Percentiles rank a stretch among this genome's conserved stretches.
phyloP scores from a whole-genome alignment of 2,113 vertebrate species.

The Cervus canadensis region DNA sequence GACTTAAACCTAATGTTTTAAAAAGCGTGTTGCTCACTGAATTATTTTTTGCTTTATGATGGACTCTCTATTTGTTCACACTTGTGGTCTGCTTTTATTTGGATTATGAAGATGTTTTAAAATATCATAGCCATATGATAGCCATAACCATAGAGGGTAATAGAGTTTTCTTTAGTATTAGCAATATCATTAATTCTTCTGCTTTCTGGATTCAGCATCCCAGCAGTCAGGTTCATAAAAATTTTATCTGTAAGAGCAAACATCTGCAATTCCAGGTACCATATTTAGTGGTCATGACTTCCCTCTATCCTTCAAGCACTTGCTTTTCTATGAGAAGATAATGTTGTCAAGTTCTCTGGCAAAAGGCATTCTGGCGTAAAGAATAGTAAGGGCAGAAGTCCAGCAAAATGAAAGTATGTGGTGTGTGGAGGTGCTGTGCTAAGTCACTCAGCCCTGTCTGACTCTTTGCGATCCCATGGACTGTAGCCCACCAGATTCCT shows the following conservation, averaged over 20 bases:
- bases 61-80: background rate
- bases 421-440: background rate
- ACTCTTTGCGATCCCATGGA: background rate
- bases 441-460: background rate
- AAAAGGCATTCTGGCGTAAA: background rate
- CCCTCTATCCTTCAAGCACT: background rate
- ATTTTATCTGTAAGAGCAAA: background rate
- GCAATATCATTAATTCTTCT: background rate
- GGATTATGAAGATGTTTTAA: background rate
- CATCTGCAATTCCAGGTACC: background rate
- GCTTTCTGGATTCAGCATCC: background rate
- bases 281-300: background rate
- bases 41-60: background rate
- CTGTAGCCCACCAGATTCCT: background rate
- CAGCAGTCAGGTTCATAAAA: background rate
- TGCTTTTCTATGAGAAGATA: background rate
- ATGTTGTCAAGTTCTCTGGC: background rate
- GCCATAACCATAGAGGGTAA: background rate
- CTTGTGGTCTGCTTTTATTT: background rate
- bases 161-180: background rate
- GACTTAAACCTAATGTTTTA: background rate
- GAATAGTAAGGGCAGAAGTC: background rate
- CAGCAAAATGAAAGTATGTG: background rate
- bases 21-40: background rate
- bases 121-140: background rate